phyloP scores from a whole-genome alignment of 2,888 invertebrate genomes.

The Macaria notata region DNA sequence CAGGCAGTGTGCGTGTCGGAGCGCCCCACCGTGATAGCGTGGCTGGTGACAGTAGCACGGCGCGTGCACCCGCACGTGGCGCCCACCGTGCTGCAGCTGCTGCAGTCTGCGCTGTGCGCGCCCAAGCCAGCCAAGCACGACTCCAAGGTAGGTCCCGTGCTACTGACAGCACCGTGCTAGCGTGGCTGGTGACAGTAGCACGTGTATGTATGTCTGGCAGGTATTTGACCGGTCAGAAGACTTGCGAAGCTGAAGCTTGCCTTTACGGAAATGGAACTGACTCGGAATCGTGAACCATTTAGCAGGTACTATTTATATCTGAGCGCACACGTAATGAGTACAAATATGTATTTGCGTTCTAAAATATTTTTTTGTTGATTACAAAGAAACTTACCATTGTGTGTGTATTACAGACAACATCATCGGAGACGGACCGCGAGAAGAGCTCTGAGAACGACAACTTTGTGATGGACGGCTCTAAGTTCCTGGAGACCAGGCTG shows the following conservation, averaged over 20 bases:
- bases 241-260: too few species aligned
- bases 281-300: too few species aligned
- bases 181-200: too few species aligned
- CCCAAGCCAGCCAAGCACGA: conserved; percentile 38
- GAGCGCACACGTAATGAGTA: too few species aligned
- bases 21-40: conserved; percentile 87
- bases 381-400: too few species aligned
- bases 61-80: conserved; percentile 95
- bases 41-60: conserved; percentile 92
- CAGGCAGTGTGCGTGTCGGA: conserved; percentile 92
- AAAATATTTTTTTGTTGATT: too few species aligned
- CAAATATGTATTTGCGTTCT: too few species aligned
- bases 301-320: too few species aligned
- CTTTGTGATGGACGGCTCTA: conserved; percentile 69
- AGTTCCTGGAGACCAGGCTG: conserved; percentile 75
- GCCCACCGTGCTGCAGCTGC: conserved; percentile 93
- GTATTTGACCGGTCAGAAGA: too few species aligned
- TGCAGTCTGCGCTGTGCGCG: conserved; percentile 93
- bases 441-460: conserved; percentile 75
- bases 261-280: too few species aligned
- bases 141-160: conserved; percentile 18
- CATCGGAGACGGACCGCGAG: conserved; percentile 67
- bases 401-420: conserved; percentile 40
- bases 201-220: too few species aligned
- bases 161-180: background rate